These are phyloP conservation scores for Apeltes quadracus DNA, from an alignment of 2,113 vertebrate genomes.

Conservation along the genomic window DNA sequence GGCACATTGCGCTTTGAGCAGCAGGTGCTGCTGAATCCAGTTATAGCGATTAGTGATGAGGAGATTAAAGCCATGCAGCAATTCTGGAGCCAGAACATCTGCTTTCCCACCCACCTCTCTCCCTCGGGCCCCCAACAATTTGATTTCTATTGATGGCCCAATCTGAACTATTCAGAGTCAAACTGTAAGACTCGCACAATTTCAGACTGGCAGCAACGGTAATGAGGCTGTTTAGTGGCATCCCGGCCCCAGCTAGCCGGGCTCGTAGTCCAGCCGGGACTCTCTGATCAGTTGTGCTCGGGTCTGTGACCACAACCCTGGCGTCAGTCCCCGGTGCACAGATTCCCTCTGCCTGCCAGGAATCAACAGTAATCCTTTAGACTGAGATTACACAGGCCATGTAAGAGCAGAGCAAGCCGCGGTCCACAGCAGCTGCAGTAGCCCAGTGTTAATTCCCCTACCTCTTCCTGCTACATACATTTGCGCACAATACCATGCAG, in stretches of 20 bases:
- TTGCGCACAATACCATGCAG: conserved; percentile 15
- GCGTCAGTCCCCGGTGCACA: conserved; percentile 67
- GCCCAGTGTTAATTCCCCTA: conserved; percentile 34
- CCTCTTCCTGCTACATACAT: conserved; percentile 37
- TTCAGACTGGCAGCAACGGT: conserved; percentile 38
- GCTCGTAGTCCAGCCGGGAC: conserved; percentile 50
- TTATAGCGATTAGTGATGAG: conserved; percentile 80
- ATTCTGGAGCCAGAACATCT: conserved; percentile 78
- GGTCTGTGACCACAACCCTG: conserved; percentile 68
- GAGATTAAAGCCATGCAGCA: conserved; percentile 78
- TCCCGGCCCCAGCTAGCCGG: conserved; percentile 35
- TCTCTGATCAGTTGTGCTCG: conserved; percentile 62
- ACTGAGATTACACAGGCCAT: conserved; percentile 78
- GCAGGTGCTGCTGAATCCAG: conserved; percentile 81
- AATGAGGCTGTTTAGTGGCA: conserved; percentile 48
- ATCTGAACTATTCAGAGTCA: conserved; percentile 43
- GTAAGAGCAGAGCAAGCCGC: conserved; percentile 72
- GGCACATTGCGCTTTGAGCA: conserved; percentile 67
- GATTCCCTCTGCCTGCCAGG: conserved; percentile 76
- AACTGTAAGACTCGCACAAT: conserved; percentile 26
- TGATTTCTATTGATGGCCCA: conserved; percentile 52
- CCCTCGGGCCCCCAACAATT: conserved; percentile 44
- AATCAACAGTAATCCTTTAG: conserved; percentile 79
- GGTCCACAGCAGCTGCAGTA: conserved; percentile 66
- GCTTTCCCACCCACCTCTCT: conserved; percentile 68